Evolutionary conservation across 2,888 invertebrate genomes (phyloP), one percentile per base, ranked within the genome.

Genomic region (Drosophila phalerata): DNA sequence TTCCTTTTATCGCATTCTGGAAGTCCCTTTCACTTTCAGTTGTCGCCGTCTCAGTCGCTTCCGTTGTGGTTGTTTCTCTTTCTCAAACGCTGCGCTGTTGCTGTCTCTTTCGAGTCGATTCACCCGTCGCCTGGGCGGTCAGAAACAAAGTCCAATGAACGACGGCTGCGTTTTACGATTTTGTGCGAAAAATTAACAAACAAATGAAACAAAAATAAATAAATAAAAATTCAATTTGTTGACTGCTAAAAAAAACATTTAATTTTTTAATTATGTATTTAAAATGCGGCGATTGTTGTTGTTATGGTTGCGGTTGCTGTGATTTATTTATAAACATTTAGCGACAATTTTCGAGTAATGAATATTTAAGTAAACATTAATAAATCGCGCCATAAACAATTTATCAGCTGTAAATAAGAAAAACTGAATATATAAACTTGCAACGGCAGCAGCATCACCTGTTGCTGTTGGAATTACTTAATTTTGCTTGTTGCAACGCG

Each of bases 11-110:
- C 40, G 25, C 15, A 62, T 80, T 60, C 85, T 73, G 61, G 37
- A 15, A 49, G 61, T 63, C 63, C 83, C 89, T 88, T 88, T 86
- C 89, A 88, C 85, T 83, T 86, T 83, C 89, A 57, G 68, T 61
- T 71, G 67, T 60, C 40, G 68, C 34, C 17, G 67, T 56, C 61
- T 75, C 49, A 64, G 67, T 38, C 37, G 74, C 73, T 62, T 68
- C 34, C 67, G 70, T 3, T 62, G 53, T 8, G 47, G 63, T 17
- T 58, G 48, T 13, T 51, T 58, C 2, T 65, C 55, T 47, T 19
- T 55, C 53, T n/a, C 42, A 1, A 5, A 5, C 11, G 8, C 40
- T 22, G 22, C 22, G 22, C 1, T 77, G 55, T 8, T 47, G 76
- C 48, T 40, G 42, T 64, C 56, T 66, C 45, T 37, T 17, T 42